phyloP scores from a whole-genome alignment of 2,888 invertebrate species.

The Hydropsyche betteni region DNA sequence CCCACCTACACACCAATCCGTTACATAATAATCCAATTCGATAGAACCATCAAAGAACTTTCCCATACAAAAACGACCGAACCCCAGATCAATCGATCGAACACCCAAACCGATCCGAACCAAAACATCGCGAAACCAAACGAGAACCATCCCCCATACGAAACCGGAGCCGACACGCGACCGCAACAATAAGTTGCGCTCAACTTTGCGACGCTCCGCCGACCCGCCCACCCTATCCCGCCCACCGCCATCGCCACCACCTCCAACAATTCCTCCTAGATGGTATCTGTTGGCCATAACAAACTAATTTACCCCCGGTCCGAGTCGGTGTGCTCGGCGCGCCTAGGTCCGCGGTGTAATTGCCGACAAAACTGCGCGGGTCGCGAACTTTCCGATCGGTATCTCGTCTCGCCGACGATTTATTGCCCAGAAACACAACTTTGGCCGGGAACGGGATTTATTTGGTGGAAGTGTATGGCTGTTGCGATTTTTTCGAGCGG shows the following conservation, averaged over 20 bases:
- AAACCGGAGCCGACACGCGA: too few relatives aligned
- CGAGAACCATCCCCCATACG: too few relatives aligned
- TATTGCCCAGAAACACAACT: conserved; percentile 5
- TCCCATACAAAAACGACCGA: too few relatives aligned
- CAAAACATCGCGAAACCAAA: too few relatives aligned
- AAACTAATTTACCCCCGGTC: conserved; percentile 18
- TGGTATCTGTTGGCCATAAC: conserved; percentile 22
- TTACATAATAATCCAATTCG: too few relatives aligned
- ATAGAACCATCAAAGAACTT: too few relatives aligned
- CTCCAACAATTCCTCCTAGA: neutral
- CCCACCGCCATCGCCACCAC: too few relatives aligned
- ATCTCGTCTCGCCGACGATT: conserved; percentile 16
- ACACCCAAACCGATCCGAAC: too few relatives aligned
- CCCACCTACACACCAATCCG: too few relatives aligned
- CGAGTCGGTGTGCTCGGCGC: neutral
- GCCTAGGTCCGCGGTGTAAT: neutral
- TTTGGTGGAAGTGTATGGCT: neutral
- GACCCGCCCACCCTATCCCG: neutral
- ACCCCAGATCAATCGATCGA: too few relatives aligned
- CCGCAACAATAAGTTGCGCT: too few relatives aligned
- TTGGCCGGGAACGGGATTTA: too few relatives aligned
- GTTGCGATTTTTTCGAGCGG: conserved; percentile 2
- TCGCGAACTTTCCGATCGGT: conserved; percentile 15
- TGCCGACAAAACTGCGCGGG: conserved; percentile 26
- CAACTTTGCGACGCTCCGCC: neutral